phyloP scores from a whole-genome alignment of 1,140 invertebrate species.

The Drosophila punjabiensis region DNA sequence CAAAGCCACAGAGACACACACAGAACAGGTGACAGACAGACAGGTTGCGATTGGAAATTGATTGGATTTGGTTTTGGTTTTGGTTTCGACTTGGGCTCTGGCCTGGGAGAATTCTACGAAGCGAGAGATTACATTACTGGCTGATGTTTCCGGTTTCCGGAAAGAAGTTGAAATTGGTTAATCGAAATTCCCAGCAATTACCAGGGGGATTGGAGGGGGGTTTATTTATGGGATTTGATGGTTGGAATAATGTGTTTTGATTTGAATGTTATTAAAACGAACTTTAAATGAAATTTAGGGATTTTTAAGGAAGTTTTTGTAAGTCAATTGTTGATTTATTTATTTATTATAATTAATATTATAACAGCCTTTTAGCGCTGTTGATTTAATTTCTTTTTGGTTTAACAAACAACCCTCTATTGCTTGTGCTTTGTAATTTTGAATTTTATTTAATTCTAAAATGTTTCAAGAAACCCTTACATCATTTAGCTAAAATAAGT shows the following conservation, averaged over 20 bases:
- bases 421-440: too few relatives aligned
- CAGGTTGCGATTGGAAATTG: conserved; percentile 22
- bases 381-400: too few relatives aligned
- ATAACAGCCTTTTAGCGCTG: background rate
- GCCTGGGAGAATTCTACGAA: conserved; percentile 33
- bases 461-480: too few relatives aligned
- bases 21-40: conserved; percentile 8
- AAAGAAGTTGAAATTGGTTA: conserved; percentile 8
- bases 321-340: background rate
- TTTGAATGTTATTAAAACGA: too few relatives aligned
- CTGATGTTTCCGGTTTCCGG: conserved; percentile 18
- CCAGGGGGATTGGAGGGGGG: background rate
- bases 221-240: background rate
- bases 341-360: background rate
- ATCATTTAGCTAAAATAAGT: background rate
- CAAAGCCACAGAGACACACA: background rate
- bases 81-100: background rate
- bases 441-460: too few relatives aligned
- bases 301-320: background rate
- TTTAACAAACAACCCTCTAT: too few relatives aligned
- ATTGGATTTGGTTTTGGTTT: conserved; percentile 20
- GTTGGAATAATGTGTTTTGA: background rate
- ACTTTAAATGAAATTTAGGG: too few relatives aligned
- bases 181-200: conserved; percentile 8
- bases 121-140: conserved; percentile 14